These are phyloP conservation scores for Thamnophis sirtalis DNA, from an alignment of 2,113 vertebrate genomes.

Conservation along the genomic window DNA sequence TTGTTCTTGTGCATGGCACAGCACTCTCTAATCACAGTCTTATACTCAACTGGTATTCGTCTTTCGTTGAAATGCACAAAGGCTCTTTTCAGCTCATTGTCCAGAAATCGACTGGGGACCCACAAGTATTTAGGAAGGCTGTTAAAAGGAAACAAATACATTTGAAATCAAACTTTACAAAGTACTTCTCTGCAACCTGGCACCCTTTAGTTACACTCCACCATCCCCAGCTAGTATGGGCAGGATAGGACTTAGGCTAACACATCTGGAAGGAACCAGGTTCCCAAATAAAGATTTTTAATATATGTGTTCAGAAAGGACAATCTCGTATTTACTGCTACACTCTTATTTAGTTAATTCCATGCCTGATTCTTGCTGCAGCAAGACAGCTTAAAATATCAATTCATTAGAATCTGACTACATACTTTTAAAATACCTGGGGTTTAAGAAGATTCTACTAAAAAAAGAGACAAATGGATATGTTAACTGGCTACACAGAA, in stretches of 20 bases:
- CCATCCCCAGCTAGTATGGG: background rate
- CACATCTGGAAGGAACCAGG: background rate
- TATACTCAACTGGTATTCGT: slow-evolving; percentile 85
- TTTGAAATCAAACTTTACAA: background rate
- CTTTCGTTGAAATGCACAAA: slow-evolving; percentile 88
- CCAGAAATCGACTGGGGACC: slow-evolving; percentile 84
- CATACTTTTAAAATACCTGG: background rate
- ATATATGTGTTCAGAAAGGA: background rate
- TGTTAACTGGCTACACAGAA: background rate
- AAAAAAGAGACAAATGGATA: background rate
- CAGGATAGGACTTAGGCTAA: background rate
- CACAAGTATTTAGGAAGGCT: slow-evolving; percentile 84
- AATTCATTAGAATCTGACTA: background rate
- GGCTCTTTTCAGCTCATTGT: slow-evolving; percentile 85
- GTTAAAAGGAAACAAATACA: background rate
- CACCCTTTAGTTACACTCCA: background rate
- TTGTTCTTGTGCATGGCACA: rapidly evolving
- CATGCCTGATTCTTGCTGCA: background rate
- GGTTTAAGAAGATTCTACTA: background rate
- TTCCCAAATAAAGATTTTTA: background rate
- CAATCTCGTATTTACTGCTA: no score
- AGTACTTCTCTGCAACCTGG: background rate
- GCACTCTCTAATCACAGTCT: rapidly evolving
- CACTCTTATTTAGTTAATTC: background rate
- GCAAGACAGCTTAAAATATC: background rate